Base-by-base conservation (phyloP, 2,113 vertebrate genomes). In the Prinia subflava region DNA sequence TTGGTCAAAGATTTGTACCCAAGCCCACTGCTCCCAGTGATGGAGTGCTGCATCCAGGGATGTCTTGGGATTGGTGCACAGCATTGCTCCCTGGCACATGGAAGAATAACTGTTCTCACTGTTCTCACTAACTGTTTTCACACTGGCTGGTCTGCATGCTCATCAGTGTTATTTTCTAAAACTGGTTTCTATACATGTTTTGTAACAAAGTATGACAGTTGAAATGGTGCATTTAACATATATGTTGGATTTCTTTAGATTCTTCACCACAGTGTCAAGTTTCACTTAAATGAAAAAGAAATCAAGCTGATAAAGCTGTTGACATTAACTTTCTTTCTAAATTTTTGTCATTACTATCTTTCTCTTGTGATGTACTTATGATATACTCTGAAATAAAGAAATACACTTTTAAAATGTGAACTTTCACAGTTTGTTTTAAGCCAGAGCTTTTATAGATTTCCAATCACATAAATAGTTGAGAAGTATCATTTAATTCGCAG, bases 141-240 rank as follows among this genome's bases (percentile, higher is more conserved):
- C 5, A 0, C 20, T 0, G 0, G 28, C 47, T 16, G 23, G 6
- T 56, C 59, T 92, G 20, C 6, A 0, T 10, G 1, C 33, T 46
- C 46, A 30, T 52, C 53, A 46, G 6, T 31, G 37, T 23, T 49
- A 1, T 46, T 86, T 87, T 67, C 46, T 69, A 50, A 28, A 20
- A 35, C 25, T 17, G 13, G 8, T 76, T 47, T 71, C 42, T 46
- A 3, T 35, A 33, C 5, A 33, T 3, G 11, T 74, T 59, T 69
- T 67, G 6, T 56, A 41, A 37, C 19, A 74, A 77, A 90, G 49
- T 62, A 19, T 2, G 2, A 50, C 12, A 4, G 2, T 42, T 67
- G 35, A 74, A 92, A 74, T 31, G 27, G 35, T 68, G 33, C 15
- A 6, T 79, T 94, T 76, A 84, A 50, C 18, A 35, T 31, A 15